Percentiles rank a stretch among this genome's conserved stretches.
phyloP scores from a whole-genome alignment of 2,797 vertebrate species.

The Atherinosoma microstoma region DNA sequence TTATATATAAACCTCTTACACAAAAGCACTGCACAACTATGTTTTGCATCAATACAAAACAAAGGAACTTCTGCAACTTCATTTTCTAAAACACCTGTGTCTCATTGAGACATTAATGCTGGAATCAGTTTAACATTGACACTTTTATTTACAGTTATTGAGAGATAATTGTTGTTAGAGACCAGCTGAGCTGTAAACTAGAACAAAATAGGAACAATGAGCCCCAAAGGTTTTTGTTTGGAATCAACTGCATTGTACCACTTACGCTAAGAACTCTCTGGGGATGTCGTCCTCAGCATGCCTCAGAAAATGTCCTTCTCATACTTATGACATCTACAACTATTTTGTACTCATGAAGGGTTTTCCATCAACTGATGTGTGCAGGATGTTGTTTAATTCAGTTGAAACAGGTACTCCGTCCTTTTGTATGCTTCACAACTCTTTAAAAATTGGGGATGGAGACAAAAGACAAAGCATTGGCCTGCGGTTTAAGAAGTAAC shows the following conservation, averaged over 20 bases:
- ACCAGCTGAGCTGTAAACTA: neutral
- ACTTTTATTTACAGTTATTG: constrained; percentile 1
- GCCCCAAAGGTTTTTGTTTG: neutral
- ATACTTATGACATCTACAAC: constrained; percentile 3
- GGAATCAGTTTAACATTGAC: neutral
- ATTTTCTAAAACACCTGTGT: neutral
- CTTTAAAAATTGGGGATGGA: too few species aligned
- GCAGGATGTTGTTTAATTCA: too few species aligned
- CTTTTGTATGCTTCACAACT: too few species aligned
- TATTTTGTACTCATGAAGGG: neutral
- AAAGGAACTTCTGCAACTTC: neutral
- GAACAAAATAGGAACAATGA: neutral
- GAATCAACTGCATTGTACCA: constrained; percentile 22
- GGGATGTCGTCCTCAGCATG: constrained; percentile 33
- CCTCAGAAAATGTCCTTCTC: constrained; percentile 13
- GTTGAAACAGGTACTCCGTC: too few species aligned
- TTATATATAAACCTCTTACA: constrained; percentile 28
- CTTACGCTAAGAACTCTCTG: constrained; percentile 2
- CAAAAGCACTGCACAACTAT: constrained; percentile 2
- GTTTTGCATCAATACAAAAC: neutral
- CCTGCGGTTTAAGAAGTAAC: too few species aligned
- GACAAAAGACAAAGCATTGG: too few species aligned
- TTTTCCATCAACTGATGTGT: too few species aligned
- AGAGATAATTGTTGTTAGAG: neutral
- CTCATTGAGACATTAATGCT: neutral